phyloP scores from a whole-genome alignment of 2,888 invertebrate genomes.

The Caenorhabditis plicata region DNA sequence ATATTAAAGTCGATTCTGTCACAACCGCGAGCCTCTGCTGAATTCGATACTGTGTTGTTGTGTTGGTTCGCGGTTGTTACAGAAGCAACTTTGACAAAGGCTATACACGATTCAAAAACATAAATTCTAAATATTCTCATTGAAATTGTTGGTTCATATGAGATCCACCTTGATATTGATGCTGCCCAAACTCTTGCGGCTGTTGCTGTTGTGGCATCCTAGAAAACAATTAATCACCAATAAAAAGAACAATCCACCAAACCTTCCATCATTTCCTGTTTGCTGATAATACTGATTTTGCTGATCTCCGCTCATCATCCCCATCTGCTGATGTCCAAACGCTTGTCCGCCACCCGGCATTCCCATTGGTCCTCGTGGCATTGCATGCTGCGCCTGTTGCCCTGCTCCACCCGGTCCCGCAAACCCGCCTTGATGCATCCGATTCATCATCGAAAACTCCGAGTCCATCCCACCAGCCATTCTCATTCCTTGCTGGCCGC shows the following conservation, averaged over 20 bases:
- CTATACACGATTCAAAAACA: not conserved
- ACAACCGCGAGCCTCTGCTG: too few relatives aligned
- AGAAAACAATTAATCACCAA: slow-evolving; percentile 1
- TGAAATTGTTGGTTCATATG: not conserved
- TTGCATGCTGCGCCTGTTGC: not conserved
- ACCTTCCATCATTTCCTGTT: slow-evolving; percentile 6
- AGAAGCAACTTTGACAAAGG: too few relatives aligned
- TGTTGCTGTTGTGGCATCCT: slow-evolving; percentile 22
- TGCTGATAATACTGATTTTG: slow-evolving; percentile 19
- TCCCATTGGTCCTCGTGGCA: not conserved
- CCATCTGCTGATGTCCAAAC: not conserved
- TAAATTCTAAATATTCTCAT: not conserved
- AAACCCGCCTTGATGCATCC: too few relatives aligned
- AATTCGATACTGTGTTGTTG: too few relatives aligned
- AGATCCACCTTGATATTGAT: slow-evolving; percentile 10
- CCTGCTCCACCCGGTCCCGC: too few relatives aligned
- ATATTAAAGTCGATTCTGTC: too few relatives aligned
- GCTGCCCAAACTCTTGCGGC: slow-evolving; percentile 11
- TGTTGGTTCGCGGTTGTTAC: too few relatives aligned
- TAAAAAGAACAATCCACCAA: not conserved
- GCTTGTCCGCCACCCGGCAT: not conserved
- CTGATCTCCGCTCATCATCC: not conserved
- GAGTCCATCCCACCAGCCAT: not conserved
- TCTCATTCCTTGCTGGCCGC: not conserved
- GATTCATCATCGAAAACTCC: not conserved